Percentiles rank a stretch among this genome's conserved stretches.
These are phyloP conservation scores for Channa striata DNA, from an alignment of 2,797 vertebrate species.

Conservation along the genomic window DNA sequence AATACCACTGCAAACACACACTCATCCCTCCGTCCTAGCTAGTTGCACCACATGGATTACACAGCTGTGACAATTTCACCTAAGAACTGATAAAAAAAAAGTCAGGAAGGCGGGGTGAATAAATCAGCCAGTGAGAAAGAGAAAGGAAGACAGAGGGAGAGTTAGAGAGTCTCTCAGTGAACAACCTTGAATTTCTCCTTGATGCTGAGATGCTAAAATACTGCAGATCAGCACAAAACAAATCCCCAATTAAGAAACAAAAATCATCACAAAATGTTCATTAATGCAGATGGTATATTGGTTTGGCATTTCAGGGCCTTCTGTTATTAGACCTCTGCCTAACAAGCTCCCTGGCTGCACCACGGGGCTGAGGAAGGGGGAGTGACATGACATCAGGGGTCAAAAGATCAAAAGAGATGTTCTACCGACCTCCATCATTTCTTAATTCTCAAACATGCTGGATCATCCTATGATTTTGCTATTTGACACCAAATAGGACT, in stretches of 20 bases:
- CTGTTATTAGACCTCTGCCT: slow-evolving; percentile 62
- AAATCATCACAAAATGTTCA: slow-evolving; percentile 68
- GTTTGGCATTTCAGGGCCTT: slow-evolving; percentile 71
- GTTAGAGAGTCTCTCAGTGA: slow-evolving; percentile 45
- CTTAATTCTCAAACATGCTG: slow-evolving; percentile 40
- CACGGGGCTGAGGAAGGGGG: slow-evolving; percentile 25
- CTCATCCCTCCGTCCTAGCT: slow-evolving; percentile 17
- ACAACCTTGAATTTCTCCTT: slow-evolving; percentile 79
- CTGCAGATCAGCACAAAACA: slow-evolving; percentile 70
- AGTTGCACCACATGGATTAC: slow-evolving; percentile 70
- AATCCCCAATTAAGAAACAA: slow-evolving; percentile 66
- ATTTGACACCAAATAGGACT: slow-evolving; percentile 47
- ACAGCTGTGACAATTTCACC: slow-evolving; percentile 70
- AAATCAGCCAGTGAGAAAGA: slow-evolving; percentile 59
- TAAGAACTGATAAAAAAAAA: slow-evolving; percentile 64
- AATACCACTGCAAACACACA: slow-evolving; percentile 27
- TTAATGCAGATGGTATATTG: slow-evolving; percentile 63
- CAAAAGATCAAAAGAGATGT: slow-evolving; percentile 66
- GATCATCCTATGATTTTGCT: slow-evolving; percentile 42
- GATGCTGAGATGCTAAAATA: slow-evolving; percentile 68
- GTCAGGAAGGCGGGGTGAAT: slow-evolving; percentile 58
- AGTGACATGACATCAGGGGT: slow-evolving; percentile 57
- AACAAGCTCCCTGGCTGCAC: slow-evolving; percentile 64
- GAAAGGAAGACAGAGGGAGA: slow-evolving; percentile 30
- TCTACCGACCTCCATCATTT: slow-evolving; percentile 58